phyloP scores from a whole-genome alignment of 2,113 vertebrate genomes.

The Puma concolor region DNA sequence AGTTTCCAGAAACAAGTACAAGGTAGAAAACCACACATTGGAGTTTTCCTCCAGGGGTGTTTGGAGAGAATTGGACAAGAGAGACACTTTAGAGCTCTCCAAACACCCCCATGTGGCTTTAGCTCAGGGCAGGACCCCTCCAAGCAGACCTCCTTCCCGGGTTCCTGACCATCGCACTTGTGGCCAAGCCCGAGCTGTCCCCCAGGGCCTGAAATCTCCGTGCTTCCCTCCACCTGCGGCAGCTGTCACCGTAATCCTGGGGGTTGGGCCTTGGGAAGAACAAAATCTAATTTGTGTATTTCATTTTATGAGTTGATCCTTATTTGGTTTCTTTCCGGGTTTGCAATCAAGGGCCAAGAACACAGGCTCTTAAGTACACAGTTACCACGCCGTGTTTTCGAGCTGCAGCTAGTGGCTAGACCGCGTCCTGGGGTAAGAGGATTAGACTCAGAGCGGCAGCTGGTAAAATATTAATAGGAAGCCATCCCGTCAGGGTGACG shows the following conservation, averaged over 20 bases:
- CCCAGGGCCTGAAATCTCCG: background rate
- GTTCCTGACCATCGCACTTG: background rate
- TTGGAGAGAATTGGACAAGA: background rate
- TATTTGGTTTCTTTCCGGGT: conserved; percentile 67
- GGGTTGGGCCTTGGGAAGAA: background rate
- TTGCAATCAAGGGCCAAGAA: conserved; percentile 56
- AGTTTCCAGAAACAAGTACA: background rate
- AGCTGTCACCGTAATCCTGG: background rate
- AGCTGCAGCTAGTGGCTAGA: background rate
- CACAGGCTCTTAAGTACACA: conserved; percentile 53
- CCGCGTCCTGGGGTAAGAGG: conserved; percentile 6
- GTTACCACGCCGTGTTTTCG: background rate
- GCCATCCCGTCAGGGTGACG: background rate
- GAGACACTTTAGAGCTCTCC: background rate
- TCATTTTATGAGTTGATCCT: conserved; percentile 70
- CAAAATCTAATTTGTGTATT: conserved; percentile 66
- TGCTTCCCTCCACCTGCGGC: background rate
- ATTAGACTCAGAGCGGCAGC: background rate
- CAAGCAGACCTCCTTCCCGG: background rate
- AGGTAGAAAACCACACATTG: background rate
- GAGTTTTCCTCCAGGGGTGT: background rate
- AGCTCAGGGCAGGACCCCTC: background rate
- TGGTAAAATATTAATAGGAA: conserved; percentile 66
- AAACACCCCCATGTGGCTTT: background rate
- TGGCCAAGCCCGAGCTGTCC: background rate